Percentiles rank a stretch among this genome's conserved stretches.
These are phyloP conservation scores for Heterodera carotae DNA, from an alignment of 1,140 invertebrate genomes.

Conservation along the genomic window DNA sequence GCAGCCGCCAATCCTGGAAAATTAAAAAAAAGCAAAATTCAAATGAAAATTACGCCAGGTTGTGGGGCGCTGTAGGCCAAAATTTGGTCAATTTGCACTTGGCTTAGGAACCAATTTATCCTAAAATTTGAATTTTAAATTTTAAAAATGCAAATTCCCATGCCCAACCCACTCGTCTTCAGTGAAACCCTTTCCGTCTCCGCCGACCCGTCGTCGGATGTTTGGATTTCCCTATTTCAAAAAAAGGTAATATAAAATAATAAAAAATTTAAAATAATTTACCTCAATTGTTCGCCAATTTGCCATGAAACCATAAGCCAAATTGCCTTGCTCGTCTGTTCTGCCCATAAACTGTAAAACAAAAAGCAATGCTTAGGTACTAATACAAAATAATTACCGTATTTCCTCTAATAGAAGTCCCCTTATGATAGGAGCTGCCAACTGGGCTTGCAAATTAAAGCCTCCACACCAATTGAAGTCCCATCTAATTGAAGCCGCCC, in stretches of 20 bases:
- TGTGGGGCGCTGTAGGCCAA: constrained; percentile 38
- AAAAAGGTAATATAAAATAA: constrained; percentile 14
- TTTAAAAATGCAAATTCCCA: neutral
- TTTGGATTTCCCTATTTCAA: constrained; percentile 39
- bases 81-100: constrained; percentile 44
- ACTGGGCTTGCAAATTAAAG: too few species aligned
- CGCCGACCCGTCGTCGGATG: constrained; percentile 38
- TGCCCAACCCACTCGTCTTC: constrained; percentile 20
- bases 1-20: too few species aligned
- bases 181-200: constrained; percentile 40
- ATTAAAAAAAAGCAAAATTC: neutral
- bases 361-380: constrained; percentile 1
- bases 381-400: too few species aligned
- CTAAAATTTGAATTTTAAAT: constrained; percentile 7
- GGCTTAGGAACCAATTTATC: constrained; percentile 33
- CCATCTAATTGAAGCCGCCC: too few species aligned
- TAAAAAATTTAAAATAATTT: constrained; percentile 12
- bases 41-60: constrained; percentile 31
- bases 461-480: too few species aligned
- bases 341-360: constrained; percentile 56
- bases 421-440: too few species aligned
- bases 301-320: constrained; percentile 36
- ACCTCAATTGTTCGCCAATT: constrained; percentile 46
- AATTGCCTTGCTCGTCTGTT: constrained; percentile 51
- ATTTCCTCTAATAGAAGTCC: too few species aligned